These are phyloP conservation scores for Phyto melanocephala DNA, from an alignment of 2,888 invertebrate species.

Conservation along the genomic window DNA sequence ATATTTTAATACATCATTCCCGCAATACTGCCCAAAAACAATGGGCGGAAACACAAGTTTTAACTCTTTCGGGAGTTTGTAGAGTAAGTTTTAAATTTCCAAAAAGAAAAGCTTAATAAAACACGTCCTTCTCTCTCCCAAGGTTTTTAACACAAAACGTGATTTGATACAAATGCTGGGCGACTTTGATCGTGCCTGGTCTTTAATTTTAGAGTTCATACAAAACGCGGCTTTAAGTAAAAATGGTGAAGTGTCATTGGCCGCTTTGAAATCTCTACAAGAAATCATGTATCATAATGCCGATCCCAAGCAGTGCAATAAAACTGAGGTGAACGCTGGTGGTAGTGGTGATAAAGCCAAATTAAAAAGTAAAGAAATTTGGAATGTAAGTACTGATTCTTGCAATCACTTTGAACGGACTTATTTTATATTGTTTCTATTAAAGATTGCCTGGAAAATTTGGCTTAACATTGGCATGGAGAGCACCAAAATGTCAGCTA, in stretches of 20 bases:
- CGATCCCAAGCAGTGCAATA: constrained; percentile 67
- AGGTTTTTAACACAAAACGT: constrained; percentile 91
- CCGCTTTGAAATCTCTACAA: constrained; percentile 97
- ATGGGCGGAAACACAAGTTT: constrained; percentile 98
- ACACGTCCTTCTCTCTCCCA: too few species aligned
- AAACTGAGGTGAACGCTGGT: constrained; percentile 68
- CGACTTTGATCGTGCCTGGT: constrained; percentile 97
- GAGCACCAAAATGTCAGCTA: constrained; percentile 82
- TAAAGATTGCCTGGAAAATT: constrained; percentile 86
- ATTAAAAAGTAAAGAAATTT: constrained; percentile 82
- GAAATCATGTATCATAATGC: constrained; percentile 90
- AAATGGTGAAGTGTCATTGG: constrained; percentile 97
- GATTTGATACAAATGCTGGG: constrained; percentile 89
- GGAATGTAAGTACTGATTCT: constrained; percentile 81
- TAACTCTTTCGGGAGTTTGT: constrained; percentile 94
- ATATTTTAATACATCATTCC: constrained; percentile 98
- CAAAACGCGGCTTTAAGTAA: constrained; percentile 94
- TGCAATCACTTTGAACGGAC: not conserved
- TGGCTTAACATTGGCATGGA: constrained; percentile 93
- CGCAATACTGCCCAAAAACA: constrained; percentile 99
- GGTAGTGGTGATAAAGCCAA: constrained; percentile 56
- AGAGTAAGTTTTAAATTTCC: constrained; percentile 80
- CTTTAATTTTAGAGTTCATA: constrained; percentile 94
- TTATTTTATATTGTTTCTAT: not conserved
- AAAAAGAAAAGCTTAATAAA: too few species aligned